phyloP scores from a whole-genome alignment of 2,888 invertebrate species.

The Rhagophthalmus giganteus region DNA sequence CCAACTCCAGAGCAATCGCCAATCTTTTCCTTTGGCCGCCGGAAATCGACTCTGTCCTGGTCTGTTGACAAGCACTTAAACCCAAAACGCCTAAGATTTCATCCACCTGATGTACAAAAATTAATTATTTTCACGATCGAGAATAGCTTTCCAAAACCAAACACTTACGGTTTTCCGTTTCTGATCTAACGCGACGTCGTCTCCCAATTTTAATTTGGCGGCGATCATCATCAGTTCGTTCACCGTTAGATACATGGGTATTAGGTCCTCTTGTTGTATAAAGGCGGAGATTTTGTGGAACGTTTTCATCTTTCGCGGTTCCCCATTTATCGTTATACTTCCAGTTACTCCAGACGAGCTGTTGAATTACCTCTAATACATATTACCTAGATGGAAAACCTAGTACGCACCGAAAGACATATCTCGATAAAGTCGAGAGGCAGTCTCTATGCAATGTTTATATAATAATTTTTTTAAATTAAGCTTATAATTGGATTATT shows the following conservation, averaged over 20 bases:
- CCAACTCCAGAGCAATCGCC: conserved; percentile 75
- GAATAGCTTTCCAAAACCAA: no score
- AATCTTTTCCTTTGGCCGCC: conserved; percentile 79
- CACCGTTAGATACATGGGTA: conserved; percentile 73
- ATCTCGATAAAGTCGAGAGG: no score
- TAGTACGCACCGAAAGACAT: no score
- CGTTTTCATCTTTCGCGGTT: conserved; percentile 65
- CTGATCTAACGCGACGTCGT: conserved; percentile 60
- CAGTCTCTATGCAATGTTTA: no score
- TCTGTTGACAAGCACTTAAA: conserved; percentile 66
- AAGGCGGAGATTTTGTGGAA: conserved; percentile 78
- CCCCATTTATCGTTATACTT: conserved; percentile 69
- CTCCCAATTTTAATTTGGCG: conserved; percentile 72
- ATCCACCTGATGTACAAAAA: no score
- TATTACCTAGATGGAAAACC: no score
- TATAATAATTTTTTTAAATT: no score
- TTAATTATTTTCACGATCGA: no score
- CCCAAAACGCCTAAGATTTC: conserved; percentile 75
- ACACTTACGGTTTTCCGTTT: conserved; percentile 66
- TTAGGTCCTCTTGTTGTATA: conserved; percentile 78
- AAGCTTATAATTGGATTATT: no score
- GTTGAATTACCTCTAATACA: no score
- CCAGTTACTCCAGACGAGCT: conserved; percentile 71
- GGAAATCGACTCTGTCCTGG: conserved; percentile 68
- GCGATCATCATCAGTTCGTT: conserved; percentile 74